A percentile compares a stretch with the other conserved stretches of the same genome.
Evolutionary conservation across 2,888 invertebrate genomes (phyloP).

Genomic region (Hemicrepidius hirtus): DNA sequence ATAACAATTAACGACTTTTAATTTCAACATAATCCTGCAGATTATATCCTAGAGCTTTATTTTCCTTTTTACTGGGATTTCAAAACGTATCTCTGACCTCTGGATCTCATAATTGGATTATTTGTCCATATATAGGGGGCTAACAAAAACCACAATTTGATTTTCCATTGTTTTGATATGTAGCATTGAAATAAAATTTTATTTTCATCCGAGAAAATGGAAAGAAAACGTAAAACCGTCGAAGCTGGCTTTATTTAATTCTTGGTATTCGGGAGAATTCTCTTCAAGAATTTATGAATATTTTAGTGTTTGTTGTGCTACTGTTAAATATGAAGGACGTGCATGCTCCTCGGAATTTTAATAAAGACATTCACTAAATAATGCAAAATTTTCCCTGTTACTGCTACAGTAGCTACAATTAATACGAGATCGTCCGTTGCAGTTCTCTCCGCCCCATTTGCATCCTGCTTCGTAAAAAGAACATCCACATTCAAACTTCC

Average conservation of each 20-base stretch:
- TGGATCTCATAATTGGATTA: background rate
- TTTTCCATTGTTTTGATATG: constrained; percentile 16
- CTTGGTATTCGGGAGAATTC: constrained; percentile 1
- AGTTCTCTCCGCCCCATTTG: constrained; percentile 23
- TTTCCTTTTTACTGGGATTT: too few relatives aligned
- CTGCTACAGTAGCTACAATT: background rate
- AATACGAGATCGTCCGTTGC: constrained; percentile 15
- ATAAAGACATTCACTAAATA: constrained; percentile 12
- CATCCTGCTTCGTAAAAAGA: constrained; percentile 1
- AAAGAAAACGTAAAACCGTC: constrained; percentile 4
- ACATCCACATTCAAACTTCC: background rate
- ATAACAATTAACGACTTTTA: too few relatives aligned
- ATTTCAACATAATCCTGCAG: too few relatives aligned
- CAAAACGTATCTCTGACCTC: too few relatives aligned
- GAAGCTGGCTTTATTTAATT: constrained; percentile 25
- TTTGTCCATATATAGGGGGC: background rate
- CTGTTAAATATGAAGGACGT: constrained; percentile 13
- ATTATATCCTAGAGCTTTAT: too few relatives aligned
- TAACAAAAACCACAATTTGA: background rate
- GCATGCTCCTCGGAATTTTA: constrained; percentile 2
- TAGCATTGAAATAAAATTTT: constrained; percentile 9
- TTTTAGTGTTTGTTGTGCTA: constrained; percentile 16
- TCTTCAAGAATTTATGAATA: constrained; percentile 23
- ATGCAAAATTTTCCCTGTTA: constrained; percentile 13
- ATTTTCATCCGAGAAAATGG: background rate